Evolutionary conservation across 2,113 vertebrate species (phyloP).

Genomic region (Girardinichthys multiradiatus): DNA sequence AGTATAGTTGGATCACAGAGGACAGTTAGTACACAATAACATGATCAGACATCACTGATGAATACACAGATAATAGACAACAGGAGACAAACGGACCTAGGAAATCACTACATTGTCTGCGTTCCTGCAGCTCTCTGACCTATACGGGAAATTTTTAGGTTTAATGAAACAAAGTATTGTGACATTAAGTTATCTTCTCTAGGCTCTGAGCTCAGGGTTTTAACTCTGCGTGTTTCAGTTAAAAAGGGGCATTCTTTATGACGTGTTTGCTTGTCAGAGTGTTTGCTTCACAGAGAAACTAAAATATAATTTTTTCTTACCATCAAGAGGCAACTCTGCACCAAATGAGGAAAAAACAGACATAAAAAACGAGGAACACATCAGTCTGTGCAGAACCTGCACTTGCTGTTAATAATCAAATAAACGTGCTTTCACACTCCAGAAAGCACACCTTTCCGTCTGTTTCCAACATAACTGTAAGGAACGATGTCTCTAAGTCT

Average conservation of each 20-base stretch:
- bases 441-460: constrained; percentile 21
- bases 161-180: constrained; percentile 9
- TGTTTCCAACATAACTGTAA: constrained; percentile 29
- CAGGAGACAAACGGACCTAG: constrained; percentile 45
- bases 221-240: constrained; percentile 28
- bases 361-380: constrained; percentile 34
- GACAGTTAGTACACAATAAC: constrained; percentile 25
- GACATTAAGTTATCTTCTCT: constrained; percentile 6
- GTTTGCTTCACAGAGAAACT: constrained; percentile 57
- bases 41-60: background rate
- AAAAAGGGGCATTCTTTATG: constrained; percentile 46
- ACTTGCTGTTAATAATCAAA: constrained; percentile 40
- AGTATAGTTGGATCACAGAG: constrained; percentile 13
- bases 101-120: constrained; percentile 44
- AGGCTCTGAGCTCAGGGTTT: background rate
- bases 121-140: background rate
- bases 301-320: constrained; percentile 71
- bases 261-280: constrained; percentile 68
- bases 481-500: constrained; percentile 33
- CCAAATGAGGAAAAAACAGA: background rate
- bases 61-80: constrained; percentile 5
- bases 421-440: constrained; percentile 46
- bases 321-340: constrained; percentile 75
- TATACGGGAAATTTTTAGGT: background rate
- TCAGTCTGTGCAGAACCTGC: constrained; percentile 58